Percentiles rank a stretch among this genome's conserved stretches.
These are phyloP conservation scores for Drosophila miranda DNA, from an alignment of 1,140 invertebrate genomes.

Conservation along the genomic window DNA sequence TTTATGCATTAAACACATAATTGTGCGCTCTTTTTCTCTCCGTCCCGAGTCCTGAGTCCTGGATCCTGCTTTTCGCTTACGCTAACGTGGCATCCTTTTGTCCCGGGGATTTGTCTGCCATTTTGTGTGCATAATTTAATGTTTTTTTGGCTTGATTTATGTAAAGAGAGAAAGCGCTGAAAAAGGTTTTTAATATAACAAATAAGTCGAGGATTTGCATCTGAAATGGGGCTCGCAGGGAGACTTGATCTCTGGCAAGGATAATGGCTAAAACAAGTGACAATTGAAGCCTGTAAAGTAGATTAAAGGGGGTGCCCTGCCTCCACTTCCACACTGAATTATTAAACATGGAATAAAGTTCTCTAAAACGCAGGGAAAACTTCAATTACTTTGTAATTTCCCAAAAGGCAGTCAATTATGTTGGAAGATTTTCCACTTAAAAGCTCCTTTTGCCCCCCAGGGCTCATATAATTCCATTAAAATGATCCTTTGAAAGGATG, in stretches of 20 bases:
- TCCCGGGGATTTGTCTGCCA: constrained; percentile 59
- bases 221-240: constrained; percentile 27
- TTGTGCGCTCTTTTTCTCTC: constrained; percentile 49
- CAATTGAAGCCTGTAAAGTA: constrained; percentile 13
- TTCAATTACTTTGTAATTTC: constrained; percentile 32
- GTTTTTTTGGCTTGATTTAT: constrained; percentile 72
- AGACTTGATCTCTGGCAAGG: constrained; percentile 17
- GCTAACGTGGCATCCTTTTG: no score
- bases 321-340: background rate
- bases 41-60: constrained; percentile 7
- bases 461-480: constrained; percentile 55
- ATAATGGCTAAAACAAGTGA: background rate
- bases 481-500: constrained; percentile 14
- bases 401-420: constrained; percentile 7
- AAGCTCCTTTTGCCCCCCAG: constrained; percentile 39
- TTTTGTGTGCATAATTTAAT: constrained; percentile 77
- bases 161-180: constrained; percentile 22
- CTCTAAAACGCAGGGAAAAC: constrained; percentile 16
- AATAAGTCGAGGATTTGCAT: constrained; percentile 36
- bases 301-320: background rate
- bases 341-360: constrained; percentile 22
- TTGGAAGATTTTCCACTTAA: constrained; percentile 45
- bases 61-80: constrained; percentile 20
- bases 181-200: constrained; percentile 56
- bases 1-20: constrained; percentile 80